A percentile compares a stretch with the other conserved stretches of the same genome.
These are phyloP conservation scores for Telmatherina bonti DNA, from an alignment of 2,797 vertebrate genomes.

Conservation along the genomic window DNA sequence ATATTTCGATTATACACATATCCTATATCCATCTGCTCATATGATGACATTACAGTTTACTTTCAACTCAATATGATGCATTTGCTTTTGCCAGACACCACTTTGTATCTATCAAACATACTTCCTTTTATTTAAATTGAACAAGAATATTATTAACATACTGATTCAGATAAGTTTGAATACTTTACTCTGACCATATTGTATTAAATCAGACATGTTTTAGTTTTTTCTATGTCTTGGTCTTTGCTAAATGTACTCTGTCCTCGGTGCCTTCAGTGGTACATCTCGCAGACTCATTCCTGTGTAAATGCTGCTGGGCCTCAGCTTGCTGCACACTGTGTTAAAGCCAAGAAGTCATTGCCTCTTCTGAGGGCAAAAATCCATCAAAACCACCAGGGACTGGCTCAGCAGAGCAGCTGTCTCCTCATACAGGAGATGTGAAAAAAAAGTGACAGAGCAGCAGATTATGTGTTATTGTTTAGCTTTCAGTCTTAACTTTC, in stretches of 20 bases:
- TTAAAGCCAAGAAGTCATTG: constrained; percentile 77
- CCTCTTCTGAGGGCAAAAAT: constrained; percentile 79
- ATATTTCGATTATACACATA: constrained; percentile 15
- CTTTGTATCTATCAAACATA: constrained; percentile 24
- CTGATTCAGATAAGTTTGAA: constrained; percentile 46
- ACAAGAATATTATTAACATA: constrained; percentile 14
- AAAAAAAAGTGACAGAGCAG: constrained; percentile 74
- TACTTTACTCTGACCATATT: constrained; percentile 41
- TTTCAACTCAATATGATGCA: constrained; percentile 19
- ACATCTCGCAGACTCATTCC: constrained; percentile 73
- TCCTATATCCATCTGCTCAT: constrained; percentile 24
- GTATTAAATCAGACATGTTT: constrained; percentile 40
- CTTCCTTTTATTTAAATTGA: constrained; percentile 38
- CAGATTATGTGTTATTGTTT: constrained; percentile 81
- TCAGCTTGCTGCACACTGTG: constrained; percentile 62
- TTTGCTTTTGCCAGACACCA: constrained; percentile 13
- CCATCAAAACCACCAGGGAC: constrained; percentile 82
- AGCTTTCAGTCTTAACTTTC: constrained; percentile 61
- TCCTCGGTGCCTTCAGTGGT: constrained; percentile 41
- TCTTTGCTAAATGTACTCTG: constrained; percentile 63
- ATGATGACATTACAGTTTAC: constrained; percentile 21
- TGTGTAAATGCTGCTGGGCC: constrained; percentile 79
- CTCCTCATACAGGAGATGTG: constrained; percentile 65
- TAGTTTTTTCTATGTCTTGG: constrained; percentile 1
- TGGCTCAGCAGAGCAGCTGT: constrained; percentile 76